Evolutionary conservation across 2,113 vertebrate species (phyloP), one percentile per base, ranked within the genome.

Genomic region (Pachycephala philippinensis): DNA sequence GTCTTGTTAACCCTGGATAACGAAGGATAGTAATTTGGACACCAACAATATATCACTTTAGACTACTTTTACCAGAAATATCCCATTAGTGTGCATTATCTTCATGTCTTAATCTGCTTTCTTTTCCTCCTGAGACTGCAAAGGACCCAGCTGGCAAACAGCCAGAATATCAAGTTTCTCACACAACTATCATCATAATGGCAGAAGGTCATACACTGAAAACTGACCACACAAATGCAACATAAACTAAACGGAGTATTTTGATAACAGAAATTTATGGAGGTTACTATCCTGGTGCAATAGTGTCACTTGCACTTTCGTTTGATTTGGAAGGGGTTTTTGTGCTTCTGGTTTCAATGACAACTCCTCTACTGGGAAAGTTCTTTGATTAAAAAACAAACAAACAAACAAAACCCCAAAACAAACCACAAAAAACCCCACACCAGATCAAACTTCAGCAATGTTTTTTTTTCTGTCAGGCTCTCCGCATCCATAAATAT

Each of bases 21-120:
- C 68, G 80, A 76, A 84, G 24, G 47, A 71, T 45, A 89, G 68
- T 45, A 88, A 90, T 94, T 88, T 86, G 50, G 64, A 91, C 69
- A 81, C 71, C 71, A 93, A 70, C 63, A 66, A 74, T 63, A 44
- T 18, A 84, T 71, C 68, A 81, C 39, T 83, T 87, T 20, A 84
- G 76, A 78, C 60, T 70, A 68, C 71, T 84, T 94, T 78, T 68
- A 94, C 63, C 54, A 94, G 94, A 92, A 94, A 94, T 72, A 90
- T 27, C n/a, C 57, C 82, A 95, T 93, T 95, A 96, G 85, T 27
- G 83, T 75, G 52, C 93, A 97, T 96, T 96, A 94, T 68, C 92
- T 47, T 91, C 75, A 33, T 93, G 88, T 94, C 82, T 91, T 93
- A 74, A 86, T 74, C 59, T 37, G 59, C 40, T 5, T 44, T 30